Percentiles rank a stretch among this genome's conserved stretches.
These are phyloP conservation scores for Trachemys scripta DNA, from an alignment of 2,113 vertebrate genomes.

Conservation along the genomic window DNA sequence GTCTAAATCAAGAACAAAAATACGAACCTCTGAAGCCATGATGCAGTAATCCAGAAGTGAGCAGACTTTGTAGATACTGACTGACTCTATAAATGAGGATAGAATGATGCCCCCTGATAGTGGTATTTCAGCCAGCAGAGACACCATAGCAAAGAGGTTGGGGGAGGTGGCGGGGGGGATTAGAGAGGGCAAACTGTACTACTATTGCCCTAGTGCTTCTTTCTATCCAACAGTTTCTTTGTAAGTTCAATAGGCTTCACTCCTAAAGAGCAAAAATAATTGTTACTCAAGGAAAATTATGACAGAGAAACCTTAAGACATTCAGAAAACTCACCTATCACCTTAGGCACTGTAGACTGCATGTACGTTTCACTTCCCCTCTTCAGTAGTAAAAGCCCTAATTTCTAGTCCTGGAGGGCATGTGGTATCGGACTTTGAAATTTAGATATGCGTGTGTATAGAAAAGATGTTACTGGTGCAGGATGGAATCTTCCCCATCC, in stretches of 20 bases:
- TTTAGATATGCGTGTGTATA: too few species aligned
- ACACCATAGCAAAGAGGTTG: conserved; percentile 79
- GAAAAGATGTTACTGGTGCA: too few species aligned
- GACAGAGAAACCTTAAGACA: background rate
- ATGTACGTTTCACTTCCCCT: background rate
- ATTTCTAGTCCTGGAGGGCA: background rate
- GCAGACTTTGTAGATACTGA: conserved; percentile 66
- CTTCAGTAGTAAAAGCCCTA: background rate
- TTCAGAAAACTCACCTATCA: background rate
- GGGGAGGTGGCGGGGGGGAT: conserved; percentile 32
- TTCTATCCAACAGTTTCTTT: conserved; percentile 66
- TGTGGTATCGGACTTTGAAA: background rate
- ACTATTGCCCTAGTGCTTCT: conserved; percentile 52
- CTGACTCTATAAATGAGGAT: conserved; percentile 60
- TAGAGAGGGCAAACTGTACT: conserved; percentile 81
- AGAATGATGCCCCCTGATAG: conserved; percentile 38
- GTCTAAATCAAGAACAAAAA: background rate
- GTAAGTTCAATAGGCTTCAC: conserved; percentile 53
- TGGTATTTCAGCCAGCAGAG: conserved; percentile 59
- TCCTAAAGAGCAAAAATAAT: conserved; percentile 51
- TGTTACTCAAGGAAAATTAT: background rate
- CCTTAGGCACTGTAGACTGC: too few species aligned
- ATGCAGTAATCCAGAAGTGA: conserved; percentile 46
- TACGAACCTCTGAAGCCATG: conserved; percentile 78
- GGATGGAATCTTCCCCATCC: background rate